Percentiles rank a stretch among this genome's conserved stretches.
phyloP scores from a whole-genome alignment of 2,797 vertebrate genomes.

The Adrianichthys oophorus region DNA sequence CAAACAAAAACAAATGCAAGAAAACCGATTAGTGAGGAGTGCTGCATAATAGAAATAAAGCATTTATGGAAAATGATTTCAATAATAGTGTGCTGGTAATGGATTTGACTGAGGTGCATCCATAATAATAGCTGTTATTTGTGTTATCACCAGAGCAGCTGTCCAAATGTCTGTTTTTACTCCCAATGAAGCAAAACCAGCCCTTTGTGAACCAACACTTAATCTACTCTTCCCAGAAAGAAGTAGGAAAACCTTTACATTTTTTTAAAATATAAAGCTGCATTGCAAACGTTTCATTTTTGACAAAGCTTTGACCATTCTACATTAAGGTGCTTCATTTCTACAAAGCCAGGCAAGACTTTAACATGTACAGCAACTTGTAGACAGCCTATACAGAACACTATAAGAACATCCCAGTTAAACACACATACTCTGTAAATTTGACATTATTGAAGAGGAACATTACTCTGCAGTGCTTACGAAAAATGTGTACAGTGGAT shows the following conservation, averaged over 20 bases:
- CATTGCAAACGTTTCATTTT: slow-evolving; percentile 69
- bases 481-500: slow-evolving; percentile 70
- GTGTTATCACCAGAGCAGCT: slow-evolving; percentile 72
- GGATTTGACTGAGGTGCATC: slow-evolving; percentile 70
- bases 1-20: slow-evolving; percentile 32
- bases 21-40: slow-evolving; percentile 30
- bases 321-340: slow-evolving; percentile 82
- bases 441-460: slow-evolving; percentile 60
- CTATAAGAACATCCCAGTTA: slow-evolving; percentile 43
- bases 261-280: slow-evolving; percentile 66
- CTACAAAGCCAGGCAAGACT: slow-evolving; percentile 63
- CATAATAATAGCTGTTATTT: slow-evolving; percentile 70
- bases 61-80: slow-evolving; percentile 49
- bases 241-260: slow-evolving; percentile 22
- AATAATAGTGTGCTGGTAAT: slow-evolving; percentile 49
- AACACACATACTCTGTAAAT: slow-evolving; percentile 67
- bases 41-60: slow-evolving; percentile 40
- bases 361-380: slow-evolving; percentile 71
- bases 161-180: slow-evolving; percentile 74
- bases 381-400: slow-evolving; percentile 43
- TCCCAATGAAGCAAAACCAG: slow-evolving; percentile 76
- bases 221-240: slow-evolving; percentile 74
- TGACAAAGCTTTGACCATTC: slow-evolving; percentile 68
- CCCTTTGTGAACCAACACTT: slow-evolving; percentile 72
- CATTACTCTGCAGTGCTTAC: slow-evolving; percentile 64